phyloP scores from a whole-genome alignment of 1,140 invertebrate genomes.

The Eriocheir sinensis region DNA sequence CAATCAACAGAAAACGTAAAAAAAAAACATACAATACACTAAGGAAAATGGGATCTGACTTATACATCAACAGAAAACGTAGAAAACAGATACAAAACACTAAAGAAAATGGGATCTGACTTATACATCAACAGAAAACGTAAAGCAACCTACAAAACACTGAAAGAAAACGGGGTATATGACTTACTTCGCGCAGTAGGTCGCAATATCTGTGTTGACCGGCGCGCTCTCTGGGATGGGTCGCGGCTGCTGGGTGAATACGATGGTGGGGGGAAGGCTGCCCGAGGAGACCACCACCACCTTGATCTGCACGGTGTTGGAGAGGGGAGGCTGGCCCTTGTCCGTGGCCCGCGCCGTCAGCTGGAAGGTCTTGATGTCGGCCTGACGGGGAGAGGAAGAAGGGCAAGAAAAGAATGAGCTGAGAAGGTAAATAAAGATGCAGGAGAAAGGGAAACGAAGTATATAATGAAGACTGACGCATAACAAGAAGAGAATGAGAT shows the following conservation, averaged over 20 bases:
- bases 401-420: neutral
- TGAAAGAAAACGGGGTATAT: neutral
- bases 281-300: conserved; percentile 54
- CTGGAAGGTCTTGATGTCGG: conserved; percentile 27
- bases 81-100: no score
- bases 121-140: no score
- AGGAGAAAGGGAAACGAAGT: no score
- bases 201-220: conserved; percentile 25
- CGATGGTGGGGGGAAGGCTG: conserved; percentile 50
- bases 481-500: neutral
- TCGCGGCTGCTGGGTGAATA: neutral
- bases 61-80: no score
- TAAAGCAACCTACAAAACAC: no score
- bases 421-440: neutral
- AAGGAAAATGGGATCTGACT: no score
- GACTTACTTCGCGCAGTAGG: conserved; percentile 56
- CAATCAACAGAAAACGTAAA: no score
- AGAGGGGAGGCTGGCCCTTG: conserved; percentile 5
- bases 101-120: no score
- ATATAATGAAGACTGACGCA: neutral
- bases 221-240: neutral
- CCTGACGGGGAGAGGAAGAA: neutral
- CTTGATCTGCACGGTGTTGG: neutral
- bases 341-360: conserved; percentile 51
- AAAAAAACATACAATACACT: no score